A percentile compares a stretch with the other conserved stretches of the same genome.
Evolutionary conservation across 2,888 invertebrate species (phyloP).

Genomic region (Automeris io): DNA sequence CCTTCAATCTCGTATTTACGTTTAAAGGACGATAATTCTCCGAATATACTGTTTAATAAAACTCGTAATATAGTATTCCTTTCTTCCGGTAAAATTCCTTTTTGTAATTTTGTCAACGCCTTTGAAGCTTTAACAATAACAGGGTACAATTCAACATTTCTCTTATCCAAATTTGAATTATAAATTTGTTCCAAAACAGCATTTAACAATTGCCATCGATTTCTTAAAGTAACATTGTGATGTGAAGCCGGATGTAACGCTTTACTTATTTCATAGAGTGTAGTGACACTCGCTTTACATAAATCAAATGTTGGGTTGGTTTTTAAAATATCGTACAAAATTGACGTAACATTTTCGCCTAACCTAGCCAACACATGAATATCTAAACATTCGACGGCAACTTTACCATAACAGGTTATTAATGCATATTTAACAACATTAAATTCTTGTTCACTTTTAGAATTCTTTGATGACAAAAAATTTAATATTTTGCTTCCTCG

Average conservation of each 20-base stretch:
- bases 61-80: slow-evolving; percentile 80
- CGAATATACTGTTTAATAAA: slow-evolving; percentile 77
- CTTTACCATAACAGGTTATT: slow-evolving; percentile 88
- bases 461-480: slow-evolving; percentile 86
- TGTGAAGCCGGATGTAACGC: slow-evolving; percentile 61
- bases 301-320: slow-evolving; percentile 51
- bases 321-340: slow-evolving; percentile 66
- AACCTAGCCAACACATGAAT: slow-evolving; percentile 81
- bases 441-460: slow-evolving; percentile 80
- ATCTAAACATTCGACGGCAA: slow-evolving; percentile 86
- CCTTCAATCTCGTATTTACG: slow-evolving; percentile 76
- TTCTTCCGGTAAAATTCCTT: slow-evolving; percentile 78
- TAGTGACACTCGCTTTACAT: slow-evolving; percentile 59
- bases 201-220: slow-evolving; percentile 69
- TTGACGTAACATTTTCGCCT: slow-evolving; percentile 66
- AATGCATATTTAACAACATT: slow-evolving; percentile 85
- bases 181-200: slow-evolving; percentile 78
- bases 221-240: slow-evolving; percentile 58
- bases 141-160: slow-evolving; percentile 80
- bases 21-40: slow-evolving; percentile 75
- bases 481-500: slow-evolving; percentile 82
- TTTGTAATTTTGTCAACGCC: slow-evolving; percentile 78
- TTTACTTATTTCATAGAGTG: slow-evolving; percentile 61
- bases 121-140: slow-evolving; percentile 81
- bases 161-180: slow-evolving; percentile 72